Evolutionary conservation across 1,140 invertebrate species (phyloP), one percentile per base, ranked within the genome.

Genomic region (Hermetia illucens): DNA sequence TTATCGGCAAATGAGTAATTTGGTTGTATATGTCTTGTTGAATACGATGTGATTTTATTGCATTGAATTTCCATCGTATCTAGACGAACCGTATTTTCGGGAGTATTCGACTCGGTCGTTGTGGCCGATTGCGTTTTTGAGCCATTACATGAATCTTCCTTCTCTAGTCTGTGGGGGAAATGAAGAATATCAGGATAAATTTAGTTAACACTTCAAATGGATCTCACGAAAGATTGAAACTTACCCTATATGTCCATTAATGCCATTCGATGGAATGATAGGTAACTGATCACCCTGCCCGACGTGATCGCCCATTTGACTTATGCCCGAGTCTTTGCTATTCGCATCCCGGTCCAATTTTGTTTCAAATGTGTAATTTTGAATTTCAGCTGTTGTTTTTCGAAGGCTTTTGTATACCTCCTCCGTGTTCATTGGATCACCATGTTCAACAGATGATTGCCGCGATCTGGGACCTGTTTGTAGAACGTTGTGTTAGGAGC

Each of bases 351-450:
- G 69, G 49, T 79, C 77, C 49, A 74, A 64, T 47, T 77, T 67
- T 32, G 68, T 62, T 61, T 68, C 47, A 6, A 50, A 33, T 33
- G 42, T 82, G 47, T 87, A 87, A 63, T 82, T 88, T 50, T 89
- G 83, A 58, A 96, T 95, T 66, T 95, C 90, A 15, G 85, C 86
- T 3, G 90, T 89, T 27, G 90, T 94, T 53, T 82, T 80, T 40
- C 84, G 71, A 36, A 95, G 74, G 40, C 84, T 88, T 54, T 80
- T 80, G 52, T 81, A 79, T 30, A 93, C 79, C 57, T 94, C 89
- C 56, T 92, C 86, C 13, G 83, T 76, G 55, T 81, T 82, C 43
- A 82, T 65, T 49, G 77, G 73, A 50, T 83, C 75, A 34, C 77
- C 77, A 44, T 54, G 50, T 43, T 58, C 58, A 39, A 58, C 55